Conservation (phyloP, 2,797 vertebrate species). For the Staurois parvus region DNA sequence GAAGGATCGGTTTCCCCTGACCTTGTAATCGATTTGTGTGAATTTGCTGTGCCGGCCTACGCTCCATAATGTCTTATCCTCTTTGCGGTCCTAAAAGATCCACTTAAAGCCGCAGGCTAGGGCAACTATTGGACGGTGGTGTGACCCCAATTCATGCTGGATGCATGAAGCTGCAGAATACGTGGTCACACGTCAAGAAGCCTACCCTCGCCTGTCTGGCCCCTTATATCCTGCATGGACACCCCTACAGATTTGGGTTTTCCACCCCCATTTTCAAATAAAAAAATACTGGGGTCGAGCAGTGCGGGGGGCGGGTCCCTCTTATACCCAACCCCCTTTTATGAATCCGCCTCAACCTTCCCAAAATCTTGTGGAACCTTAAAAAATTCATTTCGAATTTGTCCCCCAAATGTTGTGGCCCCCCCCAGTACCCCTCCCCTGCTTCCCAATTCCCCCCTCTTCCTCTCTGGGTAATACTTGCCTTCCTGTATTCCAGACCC, state of each 20-base stretch:
- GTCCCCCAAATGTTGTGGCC: conserved; percentile 87
- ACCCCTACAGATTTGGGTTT: background rate
- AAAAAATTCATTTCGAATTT: conserved; percentile 87
- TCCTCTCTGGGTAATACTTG: conserved; percentile 75
- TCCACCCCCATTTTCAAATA: too few species aligned
- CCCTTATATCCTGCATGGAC: conserved; percentile 81
- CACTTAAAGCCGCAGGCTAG: too few species aligned
- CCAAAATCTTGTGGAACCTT: conserved; percentile 73
- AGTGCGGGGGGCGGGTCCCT: background rate
- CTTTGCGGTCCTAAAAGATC: too few species aligned
- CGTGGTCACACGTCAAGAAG: conserved; percentile 82
- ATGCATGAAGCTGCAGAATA: conserved; percentile 89
- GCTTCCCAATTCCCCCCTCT: conserved; percentile 65
- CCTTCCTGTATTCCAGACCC: conserved; percentile 70
- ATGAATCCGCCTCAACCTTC: conserved; percentile 73
- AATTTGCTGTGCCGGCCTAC: too few species aligned
- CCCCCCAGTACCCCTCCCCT: too few species aligned
- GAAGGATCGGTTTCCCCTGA: too few species aligned
- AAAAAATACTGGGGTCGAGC: background rate
- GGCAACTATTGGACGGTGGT: conserved; percentile 90
- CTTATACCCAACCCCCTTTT: background rate
- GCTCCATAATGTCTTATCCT: too few species aligned
- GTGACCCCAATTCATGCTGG: conserved; percentile 83
- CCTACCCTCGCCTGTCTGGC: conserved; percentile 85
- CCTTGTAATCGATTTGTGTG: too few species aligned